Evolutionary conservation across 2,113 vertebrate species (phyloP).

Genomic region (Myiozetetes cayanensis): DNA sequence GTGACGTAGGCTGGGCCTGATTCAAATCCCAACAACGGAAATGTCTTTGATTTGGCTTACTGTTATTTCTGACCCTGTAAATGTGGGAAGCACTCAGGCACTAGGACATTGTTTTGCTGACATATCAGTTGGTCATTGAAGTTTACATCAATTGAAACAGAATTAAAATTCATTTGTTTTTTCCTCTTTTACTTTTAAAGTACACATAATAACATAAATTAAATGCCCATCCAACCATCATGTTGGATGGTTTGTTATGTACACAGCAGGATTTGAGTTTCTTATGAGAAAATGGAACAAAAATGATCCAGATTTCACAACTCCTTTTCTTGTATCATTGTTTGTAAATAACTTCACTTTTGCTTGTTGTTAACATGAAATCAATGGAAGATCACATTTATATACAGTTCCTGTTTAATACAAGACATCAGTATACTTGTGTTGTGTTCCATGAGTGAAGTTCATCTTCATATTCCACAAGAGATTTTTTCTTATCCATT

Average conservation of each 20-base stretch:
- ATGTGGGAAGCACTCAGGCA: not conserved
- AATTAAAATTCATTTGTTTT: conserved; percentile 18
- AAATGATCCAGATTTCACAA: not conserved
- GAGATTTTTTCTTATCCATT: not conserved
- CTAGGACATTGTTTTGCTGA: not conserved
- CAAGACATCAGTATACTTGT: not conserved
- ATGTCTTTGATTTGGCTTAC: conserved; percentile 29
- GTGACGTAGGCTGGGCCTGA: conserved; percentile 7
- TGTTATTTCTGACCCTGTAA: conserved; percentile 45
- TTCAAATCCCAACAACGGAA: conserved; percentile 37
- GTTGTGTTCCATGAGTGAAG: not conserved
- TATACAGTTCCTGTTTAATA: not conserved
- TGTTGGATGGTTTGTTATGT: not conserved
- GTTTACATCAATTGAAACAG: conserved; percentile 1
- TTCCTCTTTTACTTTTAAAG: not conserved
- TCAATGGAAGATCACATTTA: not conserved
- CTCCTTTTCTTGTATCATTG: not conserved
- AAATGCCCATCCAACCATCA: not conserved
- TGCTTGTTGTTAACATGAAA: not conserved
- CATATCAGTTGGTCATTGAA: not conserved
- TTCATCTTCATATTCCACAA: not conserved
- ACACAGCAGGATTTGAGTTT: not conserved
- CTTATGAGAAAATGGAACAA: not conserved
- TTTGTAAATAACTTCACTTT: not conserved
- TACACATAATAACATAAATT: not conserved